These are phyloP conservation scores for Cheilosia urbana DNA, from an alignment of 2,888 invertebrate genomes.

Conservation along the genomic window DNA sequence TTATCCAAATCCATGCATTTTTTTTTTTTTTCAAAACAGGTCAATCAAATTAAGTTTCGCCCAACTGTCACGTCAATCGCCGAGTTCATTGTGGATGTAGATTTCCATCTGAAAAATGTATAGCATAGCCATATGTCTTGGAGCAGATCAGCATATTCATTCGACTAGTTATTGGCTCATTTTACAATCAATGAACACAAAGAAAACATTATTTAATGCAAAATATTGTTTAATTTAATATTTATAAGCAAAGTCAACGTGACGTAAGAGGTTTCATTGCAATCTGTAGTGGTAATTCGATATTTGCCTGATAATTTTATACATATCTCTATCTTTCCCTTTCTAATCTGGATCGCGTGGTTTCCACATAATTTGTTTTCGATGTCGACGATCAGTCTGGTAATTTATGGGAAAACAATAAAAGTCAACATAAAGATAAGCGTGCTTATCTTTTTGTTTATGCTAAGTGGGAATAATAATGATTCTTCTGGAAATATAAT, in stretches of 20 bases:
- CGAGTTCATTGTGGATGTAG: too few relatives aligned
- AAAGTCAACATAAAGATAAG: slow-evolving; percentile 47
- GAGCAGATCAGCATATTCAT: slow-evolving; percentile 38
- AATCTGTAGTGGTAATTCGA: neutral
- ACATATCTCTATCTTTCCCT: slow-evolving; percentile 25
- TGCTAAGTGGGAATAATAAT: slow-evolving; percentile 1
- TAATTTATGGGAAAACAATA: slow-evolving; percentile 36
- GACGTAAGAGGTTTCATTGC: slow-evolving; percentile 7
- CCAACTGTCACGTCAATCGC: too few relatives aligned
- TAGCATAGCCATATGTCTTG: slow-evolving; percentile 3
- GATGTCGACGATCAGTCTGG: slow-evolving; percentile 1
- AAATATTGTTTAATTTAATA: slow-evolving; percentile 8
- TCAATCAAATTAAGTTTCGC: too few relatives aligned
- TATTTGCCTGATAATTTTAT: slow-evolving; percentile 16
- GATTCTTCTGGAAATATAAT: neutral
- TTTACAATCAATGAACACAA: slow-evolving; percentile 4
- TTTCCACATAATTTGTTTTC: neutral
- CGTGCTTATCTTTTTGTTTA: slow-evolving; percentile 3
- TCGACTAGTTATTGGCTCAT: slow-evolving; percentile 23
- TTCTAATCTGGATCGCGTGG: neutral
- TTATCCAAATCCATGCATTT: too few relatives aligned
- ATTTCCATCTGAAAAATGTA: too few relatives aligned
- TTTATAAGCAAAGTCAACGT: slow-evolving; percentile 6
- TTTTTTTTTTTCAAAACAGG: too few relatives aligned
- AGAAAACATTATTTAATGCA: neutral